Conservation (phyloP, 2,113 vertebrate genomes). For the Epinephelus moara region DNA sequence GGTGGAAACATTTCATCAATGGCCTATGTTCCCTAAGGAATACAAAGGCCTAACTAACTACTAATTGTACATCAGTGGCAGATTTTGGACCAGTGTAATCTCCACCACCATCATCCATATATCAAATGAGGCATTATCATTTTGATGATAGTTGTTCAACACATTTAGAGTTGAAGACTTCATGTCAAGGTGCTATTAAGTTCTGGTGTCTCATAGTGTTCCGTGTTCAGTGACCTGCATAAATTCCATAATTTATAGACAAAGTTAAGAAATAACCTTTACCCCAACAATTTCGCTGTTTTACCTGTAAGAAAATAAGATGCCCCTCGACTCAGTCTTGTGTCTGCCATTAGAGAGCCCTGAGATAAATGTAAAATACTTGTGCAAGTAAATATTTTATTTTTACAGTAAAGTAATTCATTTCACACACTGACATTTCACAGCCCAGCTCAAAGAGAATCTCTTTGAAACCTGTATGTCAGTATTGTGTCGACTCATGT, state of each 20-base stretch:
- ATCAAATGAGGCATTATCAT: not conserved
- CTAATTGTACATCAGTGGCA: not conserved
- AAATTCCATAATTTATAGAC: not conserved
- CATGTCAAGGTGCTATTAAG: not conserved
- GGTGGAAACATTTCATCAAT: no score
- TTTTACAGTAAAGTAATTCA: not conserved
- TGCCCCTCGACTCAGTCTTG: not conserved
- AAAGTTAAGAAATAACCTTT: not conserved
- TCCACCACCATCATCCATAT: not conserved
- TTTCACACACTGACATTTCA: slow-evolving; percentile 27
- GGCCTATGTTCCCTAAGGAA: no score
- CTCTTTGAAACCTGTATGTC: slow-evolving; percentile 25
- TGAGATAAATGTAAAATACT: not conserved
- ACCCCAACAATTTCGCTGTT: not conserved
- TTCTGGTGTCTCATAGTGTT: not conserved
- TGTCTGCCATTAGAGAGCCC: not conserved
- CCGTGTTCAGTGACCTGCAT: not conserved
- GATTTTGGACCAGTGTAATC: not conserved
- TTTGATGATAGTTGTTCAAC: not conserved
- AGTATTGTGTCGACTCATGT: slow-evolving; percentile 53
- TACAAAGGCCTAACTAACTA: no score
- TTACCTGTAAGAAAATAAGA: not conserved
- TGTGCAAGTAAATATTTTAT: not conserved
- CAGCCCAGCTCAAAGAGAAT: not conserved
- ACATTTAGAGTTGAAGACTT: not conserved